A percentile compares a stretch with the other conserved stretches of the same genome.
These are phyloP conservation scores for Nephrotoma appendiculata DNA, from an alignment of 2,888 invertebrate species.

Conservation along the genomic window DNA sequence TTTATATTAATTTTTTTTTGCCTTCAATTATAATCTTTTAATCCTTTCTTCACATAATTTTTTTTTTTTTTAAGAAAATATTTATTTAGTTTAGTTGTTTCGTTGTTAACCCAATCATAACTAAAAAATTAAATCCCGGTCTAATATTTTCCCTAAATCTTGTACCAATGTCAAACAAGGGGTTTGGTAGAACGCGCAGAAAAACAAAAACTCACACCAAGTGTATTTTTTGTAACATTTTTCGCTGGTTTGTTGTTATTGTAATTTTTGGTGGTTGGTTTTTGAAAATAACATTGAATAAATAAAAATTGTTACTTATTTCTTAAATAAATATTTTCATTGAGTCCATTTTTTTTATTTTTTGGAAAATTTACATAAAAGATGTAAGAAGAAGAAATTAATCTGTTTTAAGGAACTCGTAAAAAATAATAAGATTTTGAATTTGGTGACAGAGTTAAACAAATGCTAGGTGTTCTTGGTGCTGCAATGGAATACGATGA, in stretches of 20 bases:
- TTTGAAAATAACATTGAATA: not conserved
- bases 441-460: not conserved
- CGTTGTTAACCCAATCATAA: not conserved
- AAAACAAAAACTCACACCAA: not conserved
- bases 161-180: not conserved
- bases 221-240: not conserved
- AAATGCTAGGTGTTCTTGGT: no score
- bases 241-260: not conserved
- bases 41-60: not conserved
- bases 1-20: not conserved
- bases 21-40: not conserved
- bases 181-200: not conserved
- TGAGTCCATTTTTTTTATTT: not conserved
- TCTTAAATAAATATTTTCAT: not conserved
- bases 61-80: not conserved
- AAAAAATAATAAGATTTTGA: not conserved
- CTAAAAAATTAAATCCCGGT: not conserved
- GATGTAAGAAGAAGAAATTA: not conserved
- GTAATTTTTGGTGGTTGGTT: not conserved
- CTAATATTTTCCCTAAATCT: not conserved
- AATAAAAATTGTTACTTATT: not conserved
- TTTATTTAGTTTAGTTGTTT: not conserved
- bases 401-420: not conserved
- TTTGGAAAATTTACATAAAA: not conserved
- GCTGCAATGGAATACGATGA: no score